Evolutionary conservation across 2,113 vertebrate genomes (phyloP).

Genomic region (Pholis gunnellus): DNA sequence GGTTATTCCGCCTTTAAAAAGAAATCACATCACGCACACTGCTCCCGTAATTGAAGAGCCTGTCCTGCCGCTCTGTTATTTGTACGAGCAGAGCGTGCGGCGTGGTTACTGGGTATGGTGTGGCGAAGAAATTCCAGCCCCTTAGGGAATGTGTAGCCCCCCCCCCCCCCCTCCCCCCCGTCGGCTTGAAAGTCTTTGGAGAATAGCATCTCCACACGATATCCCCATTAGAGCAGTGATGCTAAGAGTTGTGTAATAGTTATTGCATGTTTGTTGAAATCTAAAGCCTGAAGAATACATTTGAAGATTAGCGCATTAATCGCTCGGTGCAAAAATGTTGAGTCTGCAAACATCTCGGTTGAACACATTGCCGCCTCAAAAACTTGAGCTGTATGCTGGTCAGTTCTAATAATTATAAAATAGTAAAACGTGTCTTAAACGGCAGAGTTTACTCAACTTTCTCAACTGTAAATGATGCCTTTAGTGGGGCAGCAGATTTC

Average conservation of each 20-base stretch:
- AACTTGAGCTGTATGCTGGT: background rate
- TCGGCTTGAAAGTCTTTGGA: slow-evolving; percentile 13
- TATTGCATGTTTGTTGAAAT: slow-evolving; percentile 45
- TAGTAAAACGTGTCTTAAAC: background rate
- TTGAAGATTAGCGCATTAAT: slow-evolving; percentile 28
- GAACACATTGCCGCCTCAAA: background rate
- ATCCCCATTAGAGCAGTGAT: background rate
- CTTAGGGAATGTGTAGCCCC: slow-evolving; percentile 42
- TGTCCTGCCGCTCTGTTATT: slow-evolving; percentile 68
- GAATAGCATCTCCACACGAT: slow-evolving; percentile 24
- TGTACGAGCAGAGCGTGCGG: slow-evolving; percentile 55
- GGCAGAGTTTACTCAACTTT: background rate
- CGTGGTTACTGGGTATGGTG: slow-evolving; percentile 26
- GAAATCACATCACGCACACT: slow-evolving; percentile 67
- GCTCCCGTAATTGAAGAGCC: slow-evolving; percentile 76
- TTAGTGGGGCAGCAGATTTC: slow-evolving; percentile 9
- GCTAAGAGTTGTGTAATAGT: slow-evolving; percentile 19
- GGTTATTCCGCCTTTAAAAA: slow-evolving; percentile 65
- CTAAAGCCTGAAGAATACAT: slow-evolving; percentile 31
- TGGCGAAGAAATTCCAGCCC: slow-evolving; percentile 63
- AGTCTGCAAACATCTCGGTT: slow-evolving; percentile 22
- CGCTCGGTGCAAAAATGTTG: background rate
- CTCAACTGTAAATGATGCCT: background rate
- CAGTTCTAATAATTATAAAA: background rate
- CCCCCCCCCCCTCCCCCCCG: slow-evolving; percentile 32